Percentiles rank a stretch among this genome's conserved stretches.
Conservation (phyloP, 2,888 invertebrate species). For the Ormyrus thymus region DNA sequence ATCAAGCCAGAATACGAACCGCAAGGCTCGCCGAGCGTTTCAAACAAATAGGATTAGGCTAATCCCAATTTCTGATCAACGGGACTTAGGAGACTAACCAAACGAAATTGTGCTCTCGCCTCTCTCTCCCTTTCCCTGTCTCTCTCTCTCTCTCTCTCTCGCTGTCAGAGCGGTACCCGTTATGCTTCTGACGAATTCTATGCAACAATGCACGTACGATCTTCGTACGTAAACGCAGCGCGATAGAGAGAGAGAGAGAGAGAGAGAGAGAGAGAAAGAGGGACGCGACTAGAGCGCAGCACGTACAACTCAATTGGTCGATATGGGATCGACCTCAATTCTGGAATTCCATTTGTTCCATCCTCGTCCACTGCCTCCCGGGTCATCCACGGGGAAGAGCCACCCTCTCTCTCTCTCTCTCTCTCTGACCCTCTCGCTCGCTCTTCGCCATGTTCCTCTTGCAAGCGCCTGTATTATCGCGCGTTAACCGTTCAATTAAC, state of each 20-base stretch:
- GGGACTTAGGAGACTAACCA: conserved; percentile 46
- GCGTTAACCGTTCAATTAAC: conserved; percentile 60
- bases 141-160: not conserved
- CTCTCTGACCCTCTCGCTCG: not conserved
- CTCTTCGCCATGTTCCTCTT: not conserved
- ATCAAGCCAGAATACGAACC: conserved; percentile 9
- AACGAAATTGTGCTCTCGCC: conserved; percentile 8
- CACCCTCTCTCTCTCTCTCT: not conserved
- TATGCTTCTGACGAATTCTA: conserved; percentile 7
- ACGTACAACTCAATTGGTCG: conserved; percentile 41
- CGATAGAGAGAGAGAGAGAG: not conserved
- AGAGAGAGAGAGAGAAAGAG: conserved; percentile 6
- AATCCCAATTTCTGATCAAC: conserved; percentile 64
- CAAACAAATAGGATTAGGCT: conserved; percentile 61
- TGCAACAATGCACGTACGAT: conserved; percentile 18
- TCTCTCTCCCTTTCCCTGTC: not conserved
- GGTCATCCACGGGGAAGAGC: conserved; percentile 13
- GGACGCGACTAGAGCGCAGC: not conserved
- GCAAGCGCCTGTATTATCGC: conserved; percentile 47
- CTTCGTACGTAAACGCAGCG: not conserved
- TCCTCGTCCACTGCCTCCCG: conserved; percentile 20
- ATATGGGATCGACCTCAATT: conserved; percentile 51
- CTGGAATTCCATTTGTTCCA: conserved; percentile 51
- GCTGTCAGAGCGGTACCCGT: not conserved
- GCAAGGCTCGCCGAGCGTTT: conserved; percentile 4